A percentile compares a stretch with the other conserved stretches of the same genome.
Conservation (phyloP, 2,888 invertebrate genomes). For the Andrena bicolor region DNA sequence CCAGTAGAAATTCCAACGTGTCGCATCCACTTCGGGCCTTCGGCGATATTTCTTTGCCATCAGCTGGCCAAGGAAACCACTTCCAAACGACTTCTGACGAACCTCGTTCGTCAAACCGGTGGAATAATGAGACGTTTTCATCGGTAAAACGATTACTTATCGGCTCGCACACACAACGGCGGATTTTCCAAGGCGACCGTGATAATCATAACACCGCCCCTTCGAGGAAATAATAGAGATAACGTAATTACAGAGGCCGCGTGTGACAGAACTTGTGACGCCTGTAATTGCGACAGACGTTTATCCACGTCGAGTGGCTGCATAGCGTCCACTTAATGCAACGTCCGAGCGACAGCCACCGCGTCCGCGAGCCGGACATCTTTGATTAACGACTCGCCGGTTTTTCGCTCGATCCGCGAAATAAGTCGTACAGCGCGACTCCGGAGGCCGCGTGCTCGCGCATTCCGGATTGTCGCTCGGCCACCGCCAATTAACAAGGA, state of each 20-base stretch:
- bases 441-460: not conserved
- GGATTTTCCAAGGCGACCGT: constrained; percentile 16
- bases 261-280: constrained; percentile 44
- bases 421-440: constrained; percentile 25
- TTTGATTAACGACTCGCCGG: constrained; percentile 16
- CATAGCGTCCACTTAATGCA: constrained; percentile 15
- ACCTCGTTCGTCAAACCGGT: not conserved
- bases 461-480: constrained; percentile 4
- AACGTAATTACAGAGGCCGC: constrained; percentile 50
- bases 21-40: not conserved
- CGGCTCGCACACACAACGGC: constrained; percentile 4
- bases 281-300: constrained; percentile 53
- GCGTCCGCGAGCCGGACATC: not conserved
- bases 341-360: constrained; percentile 18
- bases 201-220: constrained; percentile 38
- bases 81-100: not conserved
- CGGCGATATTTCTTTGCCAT: not conserved
- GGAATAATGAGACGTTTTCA: constrained; percentile 11
- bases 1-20: constrained; percentile 49
- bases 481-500: constrained; percentile 58
- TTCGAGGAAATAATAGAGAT: constrained; percentile 27
- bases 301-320: constrained; percentile 12
- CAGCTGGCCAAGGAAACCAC: not conserved
- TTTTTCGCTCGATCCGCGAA: constrained; percentile 22
- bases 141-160: constrained; percentile 18